Base-by-base conservation (phyloP, 1,140 invertebrate species). In the Temnothorax curvispinosus region DNA sequence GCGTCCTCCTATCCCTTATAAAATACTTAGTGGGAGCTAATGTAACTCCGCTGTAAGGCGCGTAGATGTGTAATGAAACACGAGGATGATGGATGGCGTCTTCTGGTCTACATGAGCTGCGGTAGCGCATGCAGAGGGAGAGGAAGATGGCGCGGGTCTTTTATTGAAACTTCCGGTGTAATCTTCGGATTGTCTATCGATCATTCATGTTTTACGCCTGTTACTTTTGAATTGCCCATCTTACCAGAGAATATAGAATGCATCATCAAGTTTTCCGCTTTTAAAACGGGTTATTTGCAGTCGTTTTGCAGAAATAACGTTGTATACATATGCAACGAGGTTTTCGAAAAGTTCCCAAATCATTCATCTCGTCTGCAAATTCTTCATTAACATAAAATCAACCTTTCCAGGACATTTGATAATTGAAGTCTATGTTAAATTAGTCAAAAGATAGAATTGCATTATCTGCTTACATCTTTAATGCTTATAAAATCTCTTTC, bases 181-280 rank as follows among this genome's bases (percentile, higher is more conserved):
- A 82, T 82, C 67, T 82, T 82, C 41, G 80, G 41, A 82, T 82
- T 82, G 52, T 82, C 80, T 82, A 82, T 82, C 67, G 67, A 82
- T 74, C 80, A 82, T 82, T 72, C 67, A 41, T 47, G 21, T 82
- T 82, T 47, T 74, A 72, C 38, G 80, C 38, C 52, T 74, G 80
- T 84, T 84, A 60, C 27, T 35, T 64, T 32, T 62, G 32, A 81
- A 81, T 74, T 60, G 67, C 27, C 41, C 15, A 3, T 71, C 65
- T 81, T 81, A 38, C 1, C 21, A 3, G 21, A 44, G 11, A 18
- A 58, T 72, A n/a, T 9, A 72, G 50, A 72, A 44, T 35, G 21
- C 21, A 60, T 9, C 21, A 15, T 71, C 21, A 6, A 52, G n/a
- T 11, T 18, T 27, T 38, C 11, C 35, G 13, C 65, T 54, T 62